These are phyloP conservation scores for Camponotus pennsylvanicus DNA, from an alignment of 1,140 invertebrate genomes.

Conservation along the genomic window DNA sequence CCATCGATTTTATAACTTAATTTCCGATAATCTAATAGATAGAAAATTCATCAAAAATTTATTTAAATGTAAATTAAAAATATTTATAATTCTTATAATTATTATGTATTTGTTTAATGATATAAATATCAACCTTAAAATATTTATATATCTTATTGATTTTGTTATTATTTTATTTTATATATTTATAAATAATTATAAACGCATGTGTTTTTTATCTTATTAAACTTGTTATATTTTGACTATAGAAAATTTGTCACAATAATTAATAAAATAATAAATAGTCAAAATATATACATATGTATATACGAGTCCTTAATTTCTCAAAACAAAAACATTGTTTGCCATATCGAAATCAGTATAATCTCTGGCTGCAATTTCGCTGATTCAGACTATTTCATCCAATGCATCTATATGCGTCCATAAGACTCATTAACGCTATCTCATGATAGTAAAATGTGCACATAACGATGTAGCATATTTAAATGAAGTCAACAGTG, in stretches of 20 bases:
- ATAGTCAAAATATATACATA: too few relatives aligned
- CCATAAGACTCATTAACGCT: background rate
- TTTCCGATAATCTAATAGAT: background rate
- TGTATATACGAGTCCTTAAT: too few relatives aligned
- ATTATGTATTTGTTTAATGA: background rate
- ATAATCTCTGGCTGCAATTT: too few relatives aligned
- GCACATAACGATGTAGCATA: background rate
- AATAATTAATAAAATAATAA: too few relatives aligned
- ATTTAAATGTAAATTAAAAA: constrained; percentile 5
- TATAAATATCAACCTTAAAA: background rate
- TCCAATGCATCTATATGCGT: background rate
- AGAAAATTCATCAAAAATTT: background rate
- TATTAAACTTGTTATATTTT: too few relatives aligned
- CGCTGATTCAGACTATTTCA: background rate
- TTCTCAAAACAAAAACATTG: too few relatives aligned
- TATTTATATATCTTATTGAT: too few relatives aligned
- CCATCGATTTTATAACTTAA: background rate
- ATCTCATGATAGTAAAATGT: background rate
- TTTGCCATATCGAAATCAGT: too few relatives aligned
- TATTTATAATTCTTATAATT: background rate
- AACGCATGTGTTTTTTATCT: too few relatives aligned
- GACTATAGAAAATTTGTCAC: too few relatives aligned
- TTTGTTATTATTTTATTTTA: too few relatives aligned
- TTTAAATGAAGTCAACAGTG: constrained; percentile 3
- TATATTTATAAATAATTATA: too few relatives aligned